Evolutionary conservation across 2,888 invertebrate species (phyloP), one percentile per base, ranked within the genome.

Genomic region (Cataglyphis cursor): DNA sequence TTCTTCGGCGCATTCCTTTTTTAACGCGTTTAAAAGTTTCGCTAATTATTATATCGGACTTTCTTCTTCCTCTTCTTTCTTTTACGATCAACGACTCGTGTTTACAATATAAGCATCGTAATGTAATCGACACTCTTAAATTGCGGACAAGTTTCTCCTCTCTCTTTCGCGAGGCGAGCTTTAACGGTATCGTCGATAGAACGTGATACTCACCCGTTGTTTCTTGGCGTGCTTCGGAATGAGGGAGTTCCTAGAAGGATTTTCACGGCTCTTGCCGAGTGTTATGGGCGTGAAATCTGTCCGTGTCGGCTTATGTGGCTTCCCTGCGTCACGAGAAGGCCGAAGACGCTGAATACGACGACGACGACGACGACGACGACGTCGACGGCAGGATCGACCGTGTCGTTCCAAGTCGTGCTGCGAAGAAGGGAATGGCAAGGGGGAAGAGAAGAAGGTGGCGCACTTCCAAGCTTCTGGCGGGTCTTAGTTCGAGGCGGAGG

Each of bases 401-500:
- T 76, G 83, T 76, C 81, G 44, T 81, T n/a, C 8, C 76, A 59
- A 80, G 78, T 76, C 80, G 74, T 41, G 75, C 54, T 12, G 10
- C 10, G 51, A 65, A 38, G 44, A 81, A 44, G 41, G 35, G 51
- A 35, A 66, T 8, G 18, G 73, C 28, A 64, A 78, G 18, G 35
- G 38, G 38, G 35, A 35, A 44, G 24, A 38, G 65, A 72, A 38
- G 65, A 72, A 70, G 81, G 81, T 72, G 84, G 83, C 84, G 86
- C 82, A 84, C 78, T 84, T 87, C 76, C 48, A 62, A 61, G 86
- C 82, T 86, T 76, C 75, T 82, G 85, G 82, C 80, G 83, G 66
- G 81, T 82, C 88, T 91, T 92, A 95, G 93, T 94, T 95, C 68
- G 95, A 95, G 87, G 94, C 93, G 85, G 95, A 94, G 89, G 95